phyloP scores from a whole-genome alignment of 53 echinoderm and acorn worm species.

The Mesocentrotus franciscanus region DNA sequence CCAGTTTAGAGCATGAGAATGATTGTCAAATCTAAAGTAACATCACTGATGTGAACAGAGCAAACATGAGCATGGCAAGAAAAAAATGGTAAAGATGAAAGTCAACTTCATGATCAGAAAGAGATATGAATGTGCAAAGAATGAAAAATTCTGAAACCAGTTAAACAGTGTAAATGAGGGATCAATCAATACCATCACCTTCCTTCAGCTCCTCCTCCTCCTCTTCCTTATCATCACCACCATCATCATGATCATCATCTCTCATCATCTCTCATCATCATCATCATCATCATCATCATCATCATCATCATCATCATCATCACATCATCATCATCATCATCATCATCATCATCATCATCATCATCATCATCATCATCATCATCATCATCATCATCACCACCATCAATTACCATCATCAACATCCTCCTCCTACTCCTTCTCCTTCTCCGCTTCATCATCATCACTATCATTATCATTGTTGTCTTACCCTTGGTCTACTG shows the following conservation, averaged over 20 bases:
- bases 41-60: neutral
- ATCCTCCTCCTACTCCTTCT: conserved; percentile 49
- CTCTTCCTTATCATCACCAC: conserved; percentile 16
- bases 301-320: conserved; percentile 62
- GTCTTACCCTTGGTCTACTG: conserved; percentile 92
- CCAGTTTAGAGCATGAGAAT: neutral
- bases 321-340: conserved; percentile 33
- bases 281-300: conserved; percentile 54
- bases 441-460: neutral
- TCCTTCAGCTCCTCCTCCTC: conserved; percentile 2
- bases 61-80: neutral
- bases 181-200: neutral
- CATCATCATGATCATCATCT: conserved; percentile 56
- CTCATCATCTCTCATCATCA: neutral
- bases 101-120: too few relatives aligned
- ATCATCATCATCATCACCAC: conserved; percentile 61
- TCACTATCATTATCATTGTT: neutral
- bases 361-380: neutral
- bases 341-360: conserved; percentile 27
- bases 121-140: neutral
- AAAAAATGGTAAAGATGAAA: neutral
- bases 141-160: neutral
- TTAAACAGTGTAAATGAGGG: neutral
- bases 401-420: conserved; percentile 43
- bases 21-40: neutral